Evolutionary conservation across 2,888 invertebrate genomes (phyloP), one percentile per base, ranked within the genome.

Genomic region (Platynereis dumerilii): DNA sequence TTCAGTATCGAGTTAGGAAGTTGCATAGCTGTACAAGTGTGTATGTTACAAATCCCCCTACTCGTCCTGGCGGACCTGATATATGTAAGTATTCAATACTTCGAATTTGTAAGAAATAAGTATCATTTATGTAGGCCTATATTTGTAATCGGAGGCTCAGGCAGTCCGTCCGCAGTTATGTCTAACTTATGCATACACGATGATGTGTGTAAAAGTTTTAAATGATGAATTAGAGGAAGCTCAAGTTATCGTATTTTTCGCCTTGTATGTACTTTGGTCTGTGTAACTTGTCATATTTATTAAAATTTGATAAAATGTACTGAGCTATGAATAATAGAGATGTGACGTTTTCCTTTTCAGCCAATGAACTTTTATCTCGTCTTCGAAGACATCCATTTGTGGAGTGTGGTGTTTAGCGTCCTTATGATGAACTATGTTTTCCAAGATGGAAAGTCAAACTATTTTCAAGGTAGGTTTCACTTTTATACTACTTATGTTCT

Each of bases 401-500:
- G 76, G 75, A 75, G 80, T 27, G 78, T 78, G 27, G 72, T 80
- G 29, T 79, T 81, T 58, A 76, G 79, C 22, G 78, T 81, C 54
- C 74, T 81, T 52, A 76, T 81, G 42, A 80, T 80, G 66, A 81
- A 81, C 70, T 81, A 80, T 64, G 75, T 77, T 52, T 79, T 80
- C 64, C 80, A 80, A 66, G 81, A 81, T 69, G 81, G 81, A n/a
- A 80, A 80, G 66, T 80, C 76, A 64, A 77, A 81, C 60, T 81
- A 81, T 64, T 81, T 81, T 62, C 81, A 81, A 76, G 81, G 81
- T 80, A 69, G 68, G 65, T 28, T 34, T 34, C 12, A 34, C 12
- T 34, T 5, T 34, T 34, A n/a, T n/a, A n/a, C 26, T 26, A 58
- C 17, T 52, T 44, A 54, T 20, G 12, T 54, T n/a, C n/a, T n/a